phyloP scores from a whole-genome alignment of 2,797 vertebrate species.

The Masticophis lateralis region DNA sequence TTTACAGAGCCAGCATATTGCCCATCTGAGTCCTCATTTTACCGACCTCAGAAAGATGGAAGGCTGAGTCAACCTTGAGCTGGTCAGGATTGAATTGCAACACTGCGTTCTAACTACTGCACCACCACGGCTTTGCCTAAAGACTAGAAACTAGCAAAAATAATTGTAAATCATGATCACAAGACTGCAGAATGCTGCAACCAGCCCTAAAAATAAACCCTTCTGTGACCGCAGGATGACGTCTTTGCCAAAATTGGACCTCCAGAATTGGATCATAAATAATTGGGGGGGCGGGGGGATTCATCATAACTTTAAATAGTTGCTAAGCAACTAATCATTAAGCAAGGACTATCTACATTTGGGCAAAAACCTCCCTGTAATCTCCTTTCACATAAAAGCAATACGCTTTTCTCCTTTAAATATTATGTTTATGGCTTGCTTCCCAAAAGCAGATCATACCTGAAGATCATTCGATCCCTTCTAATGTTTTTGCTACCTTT shows the following conservation, averaged over 20 bases:
- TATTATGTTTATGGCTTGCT: not conserved
- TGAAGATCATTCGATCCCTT: not conserved
- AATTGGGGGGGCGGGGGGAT: rapidly evolving
- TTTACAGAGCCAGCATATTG: too few species aligned
- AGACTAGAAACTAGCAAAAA: not conserved
- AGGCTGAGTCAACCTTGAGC: not conserved
- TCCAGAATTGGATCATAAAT: not conserved
- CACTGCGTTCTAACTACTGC: not conserved
- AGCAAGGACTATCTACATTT: not conserved
- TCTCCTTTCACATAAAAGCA: not conserved
- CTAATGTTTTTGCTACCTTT: not conserved
- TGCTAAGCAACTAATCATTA: not conserved
- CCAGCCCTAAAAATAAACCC: not conserved
- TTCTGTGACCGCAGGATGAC: not conserved
- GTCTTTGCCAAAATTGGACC: not conserved
- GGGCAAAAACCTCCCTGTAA: not conserved
- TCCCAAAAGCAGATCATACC: not conserved
- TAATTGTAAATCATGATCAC: not conserved
- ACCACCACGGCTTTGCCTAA: not conserved
- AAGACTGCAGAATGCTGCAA: not conserved
- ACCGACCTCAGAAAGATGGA: not conserved
- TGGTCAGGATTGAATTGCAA: not conserved
- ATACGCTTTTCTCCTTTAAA: not conserved
- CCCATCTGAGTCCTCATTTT: too few species aligned
- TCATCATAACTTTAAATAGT: not conserved